Evolutionary conservation across 2,888 invertebrate species (phyloP).

Genomic region (Dryococelus australis): DNA sequence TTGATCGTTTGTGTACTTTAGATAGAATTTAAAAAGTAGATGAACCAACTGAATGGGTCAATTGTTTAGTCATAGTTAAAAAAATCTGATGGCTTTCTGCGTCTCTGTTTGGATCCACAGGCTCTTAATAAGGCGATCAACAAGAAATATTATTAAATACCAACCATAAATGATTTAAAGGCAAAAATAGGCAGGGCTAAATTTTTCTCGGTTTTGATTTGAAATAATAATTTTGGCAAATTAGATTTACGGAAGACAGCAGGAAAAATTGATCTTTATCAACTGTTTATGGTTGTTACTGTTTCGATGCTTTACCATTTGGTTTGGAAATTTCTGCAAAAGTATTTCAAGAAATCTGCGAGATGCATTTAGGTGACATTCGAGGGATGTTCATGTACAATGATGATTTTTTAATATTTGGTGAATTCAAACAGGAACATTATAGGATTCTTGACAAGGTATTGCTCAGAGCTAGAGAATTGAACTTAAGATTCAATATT

Average conservation of each 20-base stretch:
- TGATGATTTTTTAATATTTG: constrained; percentile 5
- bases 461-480: not conserved
- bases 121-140: not conserved
- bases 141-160: not conserved
- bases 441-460: not conserved
- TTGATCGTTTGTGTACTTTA: not conserved
- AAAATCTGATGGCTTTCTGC: not conserved
- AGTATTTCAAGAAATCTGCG: not conserved
- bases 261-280: not conserved
- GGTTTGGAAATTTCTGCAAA: not conserved
- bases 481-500: not conserved
- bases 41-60: not conserved
- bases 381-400: not conserved
- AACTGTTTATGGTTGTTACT: not conserved
- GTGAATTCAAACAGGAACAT: not conserved
- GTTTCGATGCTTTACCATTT: not conserved
- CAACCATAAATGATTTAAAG: not conserved
- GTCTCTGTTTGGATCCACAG: not conserved
- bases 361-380: not conserved
- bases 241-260: not conserved
- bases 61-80: not conserved
- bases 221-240: not conserved
- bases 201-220: not conserved
- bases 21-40: not conserved
- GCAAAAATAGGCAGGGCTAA: not conserved